Conservation (phyloP, 2,113 vertebrate species). For the Tenebrosternarchus preto region DNA sequence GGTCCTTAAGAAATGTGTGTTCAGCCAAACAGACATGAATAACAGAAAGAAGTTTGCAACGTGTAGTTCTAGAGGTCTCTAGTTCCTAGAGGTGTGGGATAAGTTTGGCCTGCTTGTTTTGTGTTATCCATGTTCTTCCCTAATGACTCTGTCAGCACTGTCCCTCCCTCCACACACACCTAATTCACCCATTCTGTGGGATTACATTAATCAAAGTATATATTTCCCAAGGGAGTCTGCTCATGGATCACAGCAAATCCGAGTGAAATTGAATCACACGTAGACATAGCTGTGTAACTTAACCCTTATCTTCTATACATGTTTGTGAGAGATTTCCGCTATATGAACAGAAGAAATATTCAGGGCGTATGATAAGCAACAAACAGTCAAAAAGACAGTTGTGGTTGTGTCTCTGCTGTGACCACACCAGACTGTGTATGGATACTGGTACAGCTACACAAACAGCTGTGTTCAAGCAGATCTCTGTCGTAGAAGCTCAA, state of each 20-base stretch:
- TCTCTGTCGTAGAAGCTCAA: no score
- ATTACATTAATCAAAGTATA: conserved; percentile 91
- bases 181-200: conserved; percentile 80
- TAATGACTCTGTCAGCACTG: neutral
- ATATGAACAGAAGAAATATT: conserved; percentile 30
- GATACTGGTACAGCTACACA: no score
- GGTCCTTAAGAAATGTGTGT: no score
- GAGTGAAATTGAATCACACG: conserved; percentile 83
- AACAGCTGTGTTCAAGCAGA: no score
- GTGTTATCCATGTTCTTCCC: neutral
- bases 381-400: neutral
- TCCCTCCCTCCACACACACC: conserved; percentile 43
- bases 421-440: neutral
- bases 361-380: neutral
- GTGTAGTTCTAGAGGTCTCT: no score
- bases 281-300: conserved; percentile 21
- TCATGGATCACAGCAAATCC: conserved; percentile 89
- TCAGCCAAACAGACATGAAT: neutral
- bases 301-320: conserved; percentile 40
- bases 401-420: neutral
- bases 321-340: conserved; percentile 33
- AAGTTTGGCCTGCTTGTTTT: neutral
- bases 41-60: conserved; percentile 3
- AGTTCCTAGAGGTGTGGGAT: conserved; percentile 6
- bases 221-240: conserved; percentile 83